Conservation (phyloP, 2,888 invertebrate genomes). For the Tenthredo amoena region DNA sequence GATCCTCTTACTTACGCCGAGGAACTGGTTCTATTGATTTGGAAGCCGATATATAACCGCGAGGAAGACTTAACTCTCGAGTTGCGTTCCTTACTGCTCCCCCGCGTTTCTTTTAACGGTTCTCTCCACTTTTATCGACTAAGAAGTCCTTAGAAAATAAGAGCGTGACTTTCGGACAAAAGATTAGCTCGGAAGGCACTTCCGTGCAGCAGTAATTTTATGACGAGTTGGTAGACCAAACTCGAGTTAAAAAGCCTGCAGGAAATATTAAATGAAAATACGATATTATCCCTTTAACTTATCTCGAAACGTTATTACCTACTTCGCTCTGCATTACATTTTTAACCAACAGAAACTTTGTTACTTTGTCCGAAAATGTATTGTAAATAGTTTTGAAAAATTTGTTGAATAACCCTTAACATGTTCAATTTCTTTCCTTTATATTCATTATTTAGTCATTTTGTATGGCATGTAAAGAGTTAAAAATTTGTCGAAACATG, state of each 20-base stretch:
- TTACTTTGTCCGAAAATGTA: not conserved
- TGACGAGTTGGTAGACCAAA: slow-evolving; percentile 4
- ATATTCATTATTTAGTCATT: not conserved
- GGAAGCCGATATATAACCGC: slow-evolving; percentile 3
- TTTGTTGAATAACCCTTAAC: not conserved
- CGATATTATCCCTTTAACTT: not conserved
- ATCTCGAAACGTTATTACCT: not conserved
- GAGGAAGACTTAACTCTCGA: slow-evolving; percentile 34
- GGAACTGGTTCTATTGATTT: slow-evolving; percentile 36
- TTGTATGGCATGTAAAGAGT: too few relatives aligned
- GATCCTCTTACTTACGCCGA: slow-evolving; percentile 46
- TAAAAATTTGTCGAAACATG: not conserved
- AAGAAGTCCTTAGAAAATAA: slow-evolving; percentile 31
- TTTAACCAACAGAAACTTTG: not conserved
- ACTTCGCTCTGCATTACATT: not conserved
- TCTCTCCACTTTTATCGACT: slow-evolving; percentile 36
- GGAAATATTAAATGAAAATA: slow-evolving; percentile 17
- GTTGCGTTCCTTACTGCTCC: not conserved
- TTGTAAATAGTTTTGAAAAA: not conserved
- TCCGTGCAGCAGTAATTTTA: slow-evolving; percentile 14
- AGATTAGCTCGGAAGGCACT: slow-evolving; percentile 29
- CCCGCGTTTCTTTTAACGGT: slow-evolving; percentile 1
- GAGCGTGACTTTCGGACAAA: slow-evolving; percentile 28
- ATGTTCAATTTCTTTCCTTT: not conserved
- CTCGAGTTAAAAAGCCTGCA: not conserved